These are phyloP conservation scores for Linnaemya tessellans DNA, from an alignment of 2,888 invertebrate genomes.

Conservation along the genomic window DNA sequence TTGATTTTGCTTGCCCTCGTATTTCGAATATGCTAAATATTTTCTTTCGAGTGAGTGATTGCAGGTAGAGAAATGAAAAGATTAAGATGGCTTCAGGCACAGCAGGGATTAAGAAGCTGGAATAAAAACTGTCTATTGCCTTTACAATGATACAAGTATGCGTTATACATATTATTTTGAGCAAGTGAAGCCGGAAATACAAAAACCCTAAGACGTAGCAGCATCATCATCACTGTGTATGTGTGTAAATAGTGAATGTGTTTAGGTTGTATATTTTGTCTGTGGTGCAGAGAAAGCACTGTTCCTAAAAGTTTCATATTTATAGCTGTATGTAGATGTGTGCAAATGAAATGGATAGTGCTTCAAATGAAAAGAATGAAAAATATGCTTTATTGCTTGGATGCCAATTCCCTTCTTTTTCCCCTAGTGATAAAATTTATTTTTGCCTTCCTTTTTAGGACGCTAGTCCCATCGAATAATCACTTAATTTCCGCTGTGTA, in stretches of 20 bases:
- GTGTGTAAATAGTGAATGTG: background rate
- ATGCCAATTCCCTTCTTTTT: conserved; percentile 42
- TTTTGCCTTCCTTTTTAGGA: background rate
- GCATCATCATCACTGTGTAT: conserved; percentile 29
- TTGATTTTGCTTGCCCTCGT: background rate
- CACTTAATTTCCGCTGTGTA: conserved; percentile 57
- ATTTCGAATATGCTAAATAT: background rate
- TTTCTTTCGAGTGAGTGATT: background rate
- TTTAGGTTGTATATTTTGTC: background rate
- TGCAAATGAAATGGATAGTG: background rate
- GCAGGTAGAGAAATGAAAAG: background rate
- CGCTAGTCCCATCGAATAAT: conserved; percentile 48
- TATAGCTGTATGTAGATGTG: background rate
- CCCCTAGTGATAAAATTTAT: conserved; percentile 26
- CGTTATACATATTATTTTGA: background rate
- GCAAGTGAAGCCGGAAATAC: conserved; percentile 58
- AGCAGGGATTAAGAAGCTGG: background rate
- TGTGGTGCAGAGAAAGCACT: background rate
- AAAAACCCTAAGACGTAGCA: conserved; percentile 44
- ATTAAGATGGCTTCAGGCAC: background rate
- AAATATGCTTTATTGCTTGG: conserved; percentile 33
- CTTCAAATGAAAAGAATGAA: background rate
- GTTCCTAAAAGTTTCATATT: background rate
- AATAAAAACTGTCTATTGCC: background rate
- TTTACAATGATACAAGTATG: background rate